Evolutionary conservation across 2,888 invertebrate species (phyloP).

Genomic region (Cryptocephalus primarius): DNA sequence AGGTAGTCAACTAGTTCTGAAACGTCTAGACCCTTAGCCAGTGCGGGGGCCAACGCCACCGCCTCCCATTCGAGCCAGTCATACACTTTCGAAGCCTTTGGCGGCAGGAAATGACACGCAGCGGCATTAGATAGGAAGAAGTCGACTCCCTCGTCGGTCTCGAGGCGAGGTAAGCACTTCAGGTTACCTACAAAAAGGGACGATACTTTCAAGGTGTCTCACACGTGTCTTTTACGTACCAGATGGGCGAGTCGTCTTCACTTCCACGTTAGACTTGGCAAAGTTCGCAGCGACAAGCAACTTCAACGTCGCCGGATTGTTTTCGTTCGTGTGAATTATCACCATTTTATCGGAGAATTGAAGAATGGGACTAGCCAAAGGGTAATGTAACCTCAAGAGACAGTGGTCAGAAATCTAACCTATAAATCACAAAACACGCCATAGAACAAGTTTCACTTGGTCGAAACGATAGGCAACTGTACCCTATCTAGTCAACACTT

Average conservation of each 20-base stretch:
- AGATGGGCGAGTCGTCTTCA: slow-evolving; percentile 32
- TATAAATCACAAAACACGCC: too few relatives aligned
- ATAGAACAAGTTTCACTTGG: too few relatives aligned
- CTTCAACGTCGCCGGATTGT: slow-evolving; percentile 67
- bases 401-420: too few relatives aligned
- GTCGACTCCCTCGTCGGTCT: slow-evolving; percentile 47
- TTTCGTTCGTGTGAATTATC: slow-evolving; percentile 64
- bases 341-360: slow-evolving; percentile 47
- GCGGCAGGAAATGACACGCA: slow-evolving; percentile 51
- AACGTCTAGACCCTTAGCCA: slow-evolving; percentile 43
- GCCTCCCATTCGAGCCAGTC: slow-evolving; percentile 58
- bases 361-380: too few relatives aligned
- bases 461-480: too few relatives aligned
- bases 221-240: too few relatives aligned
- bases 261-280: slow-evolving; percentile 44
- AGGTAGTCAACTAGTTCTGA: slow-evolving; percentile 43
- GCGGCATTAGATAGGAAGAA: slow-evolving; percentile 67
- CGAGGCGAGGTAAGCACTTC: slow-evolving; percentile 53
- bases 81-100: slow-evolving; percentile 35
- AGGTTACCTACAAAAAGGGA: slow-evolving; percentile 40
- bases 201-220: too few relatives aligned
- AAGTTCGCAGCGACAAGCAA: slow-evolving; percentile 59
- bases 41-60: slow-evolving; percentile 46
- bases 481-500: too few relatives aligned
- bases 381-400: too few relatives aligned